These are phyloP conservation scores for Echiichthys vipera DNA, from an alignment of 2,797 vertebrate species.

Conservation along the genomic window DNA sequence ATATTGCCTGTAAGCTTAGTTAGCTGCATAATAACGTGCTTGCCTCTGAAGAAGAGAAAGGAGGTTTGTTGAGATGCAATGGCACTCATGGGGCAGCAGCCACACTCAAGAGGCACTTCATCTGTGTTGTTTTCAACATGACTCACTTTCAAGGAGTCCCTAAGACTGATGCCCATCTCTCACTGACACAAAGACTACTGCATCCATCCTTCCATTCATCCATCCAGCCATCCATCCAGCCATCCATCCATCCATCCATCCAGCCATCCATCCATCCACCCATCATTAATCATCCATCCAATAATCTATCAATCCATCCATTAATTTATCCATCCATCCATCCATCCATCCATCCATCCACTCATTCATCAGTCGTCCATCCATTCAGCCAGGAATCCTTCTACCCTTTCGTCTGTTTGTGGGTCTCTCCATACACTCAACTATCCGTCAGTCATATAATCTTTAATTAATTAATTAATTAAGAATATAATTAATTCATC, in stretches of 20 bases:
- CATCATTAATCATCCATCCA: not conserved
- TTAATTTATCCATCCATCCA: not conserved
- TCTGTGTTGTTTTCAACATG: conserved; percentile 22
- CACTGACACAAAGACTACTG: conserved; percentile 10
- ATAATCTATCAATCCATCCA: not conserved
- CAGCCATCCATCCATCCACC: not conserved
- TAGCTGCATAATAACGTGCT: conserved; percentile 69
- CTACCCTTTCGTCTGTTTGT: too few species aligned
- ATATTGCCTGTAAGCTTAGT: conserved; percentile 63
- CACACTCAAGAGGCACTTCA: conserved; percentile 4
- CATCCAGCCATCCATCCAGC: not conserved
- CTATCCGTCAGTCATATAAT: too few species aligned
- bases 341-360: not conserved
- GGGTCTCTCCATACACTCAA: not conserved
- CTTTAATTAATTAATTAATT: too few species aligned
- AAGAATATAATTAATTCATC: not conserved
- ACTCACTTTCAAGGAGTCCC: conserved; percentile 23
- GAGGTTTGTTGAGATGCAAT: conserved; percentile 55
- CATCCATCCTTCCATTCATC: conserved; percentile 9
- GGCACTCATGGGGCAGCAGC: conserved; percentile 42
- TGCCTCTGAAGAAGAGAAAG: conserved; percentile 57
- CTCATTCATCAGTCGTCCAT: not conserved
- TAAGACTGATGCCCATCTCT: conserved; percentile 34
- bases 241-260: not conserved
- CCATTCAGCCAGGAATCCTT: too few species aligned